Base-by-base conservation (phyloP, 2,888 invertebrate genomes). In the Clitarchus hookeri region DNA sequence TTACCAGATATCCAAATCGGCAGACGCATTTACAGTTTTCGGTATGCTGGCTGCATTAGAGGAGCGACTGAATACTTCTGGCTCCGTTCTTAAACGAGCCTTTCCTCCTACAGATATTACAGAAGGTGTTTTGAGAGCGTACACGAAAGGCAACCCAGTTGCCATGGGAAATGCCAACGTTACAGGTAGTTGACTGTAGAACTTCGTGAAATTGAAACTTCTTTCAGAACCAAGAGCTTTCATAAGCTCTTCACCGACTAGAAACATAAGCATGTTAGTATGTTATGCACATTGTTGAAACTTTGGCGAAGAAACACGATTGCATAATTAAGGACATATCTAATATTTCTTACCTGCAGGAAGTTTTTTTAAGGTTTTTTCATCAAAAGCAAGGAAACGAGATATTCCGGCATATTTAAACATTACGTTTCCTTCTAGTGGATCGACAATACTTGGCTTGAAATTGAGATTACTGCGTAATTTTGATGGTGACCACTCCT, bases 101-200 rank as follows among this genome's bases (percentile, higher is more conserved):
- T 82, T 44, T 16, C 82, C 82, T 13, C 82, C 36, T 6, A 82
- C 44, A 4, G 27, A 16, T 16, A 82, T 16, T 0, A 82, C 36
- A 16, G 82, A 2, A 25, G 82, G 82, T 0, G 82, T 82, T 78
- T 87, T 87, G 16, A 82, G 93, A 85, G 93, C 93, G 91, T 92
- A 95, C 87, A 94, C 91, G 90, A 95, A 95, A 16, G 96, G 96
- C 89, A 96, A 91, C 90, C 96, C 96, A 89, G 93, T 93, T 87
- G 94, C 94, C 23, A 95, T 93, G 6, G 96, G 95, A 93, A 95
- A 94, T 91, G 94, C 94, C 25, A 96, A 91, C 19, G 93, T 93
- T 12, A 94, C 91, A 88, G 95, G 94, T 83, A 93, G 92, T 84
- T 93, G 91, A 89, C 94, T 94, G 84, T 92, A 90, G 19, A 95